These are phyloP conservation scores for Mallotus villosus DNA, from an alignment of 2,797 vertebrate genomes.

Conservation along the genomic window DNA sequence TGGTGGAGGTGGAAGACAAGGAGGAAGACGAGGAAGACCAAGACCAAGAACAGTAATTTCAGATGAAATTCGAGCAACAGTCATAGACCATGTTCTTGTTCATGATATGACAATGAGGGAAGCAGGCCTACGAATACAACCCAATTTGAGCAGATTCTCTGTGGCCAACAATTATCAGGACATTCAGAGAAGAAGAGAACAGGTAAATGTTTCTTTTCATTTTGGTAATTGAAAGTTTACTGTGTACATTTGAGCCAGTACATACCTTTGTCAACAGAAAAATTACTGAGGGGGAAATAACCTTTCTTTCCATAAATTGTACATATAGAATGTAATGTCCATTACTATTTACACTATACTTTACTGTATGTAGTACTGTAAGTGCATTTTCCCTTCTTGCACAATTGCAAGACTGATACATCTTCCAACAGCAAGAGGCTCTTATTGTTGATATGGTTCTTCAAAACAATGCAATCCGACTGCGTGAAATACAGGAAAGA, in stretches of 20 bases:
- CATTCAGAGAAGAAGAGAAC: too few species aligned
- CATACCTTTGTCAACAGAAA: constrained; percentile 13
- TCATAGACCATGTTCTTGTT: too few species aligned
- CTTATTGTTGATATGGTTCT: constrained; percentile 30
- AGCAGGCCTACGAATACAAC: too few species aligned
- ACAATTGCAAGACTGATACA: constrained; percentile 20
- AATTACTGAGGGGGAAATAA: not conserved
- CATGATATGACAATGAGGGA: too few species aligned
- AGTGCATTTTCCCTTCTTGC: constrained; percentile 27
- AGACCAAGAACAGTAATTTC: too few species aligned
- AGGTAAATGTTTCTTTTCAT: too few species aligned
- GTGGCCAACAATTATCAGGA: too few species aligned
- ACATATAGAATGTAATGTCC: not conserved
- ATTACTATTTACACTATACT: constrained; percentile 1
- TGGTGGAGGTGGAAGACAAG: too few species aligned
- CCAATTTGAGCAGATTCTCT: too few species aligned
- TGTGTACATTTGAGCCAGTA: constrained; percentile 9
- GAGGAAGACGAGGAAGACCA: too few species aligned
- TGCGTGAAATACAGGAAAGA: constrained; percentile 20
- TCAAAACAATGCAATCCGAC: constrained; percentile 30
- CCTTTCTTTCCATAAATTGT: not conserved
- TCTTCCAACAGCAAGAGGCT: constrained; percentile 19
- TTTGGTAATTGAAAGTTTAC: too few species aligned
- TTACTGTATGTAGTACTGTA: not conserved
- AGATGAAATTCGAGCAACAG: too few species aligned